These are phyloP conservation scores for Zygogramma bicolorata DNA, from an alignment of 2,888 invertebrate species.

Conservation along the genomic window DNA sequence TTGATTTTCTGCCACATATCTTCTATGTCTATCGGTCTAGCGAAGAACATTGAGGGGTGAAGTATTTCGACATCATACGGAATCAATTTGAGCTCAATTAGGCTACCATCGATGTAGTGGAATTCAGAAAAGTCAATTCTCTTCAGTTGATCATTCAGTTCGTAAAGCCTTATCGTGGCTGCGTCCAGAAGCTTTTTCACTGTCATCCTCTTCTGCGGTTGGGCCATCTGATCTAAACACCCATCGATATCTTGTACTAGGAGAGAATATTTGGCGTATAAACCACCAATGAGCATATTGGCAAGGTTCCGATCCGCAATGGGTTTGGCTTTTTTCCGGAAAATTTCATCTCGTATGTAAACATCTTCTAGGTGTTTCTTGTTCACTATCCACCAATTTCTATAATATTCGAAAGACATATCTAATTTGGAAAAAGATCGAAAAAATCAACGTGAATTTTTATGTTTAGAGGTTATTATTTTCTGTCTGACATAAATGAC, in stretches of 20 bases:
- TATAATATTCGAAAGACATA: conserved; percentile 61
- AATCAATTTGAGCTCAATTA: conserved; percentile 77
- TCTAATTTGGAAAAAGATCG: neutral
- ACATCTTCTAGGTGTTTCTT: conserved; percentile 65
- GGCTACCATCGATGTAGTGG: conserved; percentile 80
- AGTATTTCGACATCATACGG: conserved; percentile 76
- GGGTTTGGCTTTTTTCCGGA: conserved; percentile 50
- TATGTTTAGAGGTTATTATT: neutral
- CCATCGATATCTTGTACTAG: conserved; percentile 71
- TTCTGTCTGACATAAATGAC: neutral
- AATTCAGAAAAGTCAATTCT: conserved; percentile 72
- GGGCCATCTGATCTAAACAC: conserved; percentile 74
- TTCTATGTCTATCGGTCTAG: conserved; percentile 68
- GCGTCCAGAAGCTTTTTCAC: conserved; percentile 73
- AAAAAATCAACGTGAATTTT: neutral
- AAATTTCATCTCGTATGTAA: conserved; percentile 61
- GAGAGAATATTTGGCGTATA: conserved; percentile 70
- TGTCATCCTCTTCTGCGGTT: conserved; percentile 72
- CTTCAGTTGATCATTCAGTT: conserved; percentile 71
- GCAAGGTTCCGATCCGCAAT: conserved; percentile 68
- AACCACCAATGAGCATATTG: conserved; percentile 68
- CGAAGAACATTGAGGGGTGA: conserved; percentile 74
- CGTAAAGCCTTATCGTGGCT: conserved; percentile 70
- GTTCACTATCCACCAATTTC: conserved; percentile 68
- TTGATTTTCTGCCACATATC: conserved; percentile 58